Evolutionary conservation across 2,797 vertebrate species (phyloP), one percentile per base, ranked within the genome.

Genomic region (Anabas testudineus): DNA sequence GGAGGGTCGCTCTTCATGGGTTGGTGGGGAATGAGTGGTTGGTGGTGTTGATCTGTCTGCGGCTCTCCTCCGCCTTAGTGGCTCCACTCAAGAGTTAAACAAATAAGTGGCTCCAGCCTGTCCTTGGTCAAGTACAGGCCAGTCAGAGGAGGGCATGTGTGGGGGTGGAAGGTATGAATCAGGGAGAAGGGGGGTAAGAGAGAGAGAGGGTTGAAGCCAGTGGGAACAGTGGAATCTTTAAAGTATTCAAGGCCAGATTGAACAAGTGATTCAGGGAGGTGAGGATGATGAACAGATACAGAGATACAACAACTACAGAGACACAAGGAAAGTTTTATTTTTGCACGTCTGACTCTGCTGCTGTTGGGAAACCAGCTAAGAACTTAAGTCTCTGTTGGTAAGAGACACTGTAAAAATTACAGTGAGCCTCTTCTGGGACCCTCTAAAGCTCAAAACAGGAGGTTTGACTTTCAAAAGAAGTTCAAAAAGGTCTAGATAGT

Each of bases 61-160:
- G 14, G 56, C 78, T 74, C 65, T 76, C 67, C 78, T 79, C 80
- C 69, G 76, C 74, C 82, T 85, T 66, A 52, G 67, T 82, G 88
- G 79, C 89, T 91, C 84, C 80, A 78, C 74, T 90, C 71, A 43
- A 87, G 84, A 86, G 81, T 90, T 88, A 81, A 90, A 91, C 88
- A 92, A 92, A 92, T 83, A 91, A 71, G 78, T 67, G 89, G 91
- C 91, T 92, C 92, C 91, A 87, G 89, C 26, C 68, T 84, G 90
- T 89, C 88, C 83, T 86, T 81, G 78, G 73, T 89, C 84, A 88
- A 91, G 91, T 90, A 76, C 73, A 64, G 69, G 36, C 59, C 6
- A 19, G 80, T 76, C 52, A 54, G 87, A 65, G 74, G 34, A 65
- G 55, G 32, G 15, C 12, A 18, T 37, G 13, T 16, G 30, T 14